These are phyloP conservation scores for Bradysia coprophila DNA, from an alignment of 1,140 invertebrate species.

Conservation along the genomic window DNA sequence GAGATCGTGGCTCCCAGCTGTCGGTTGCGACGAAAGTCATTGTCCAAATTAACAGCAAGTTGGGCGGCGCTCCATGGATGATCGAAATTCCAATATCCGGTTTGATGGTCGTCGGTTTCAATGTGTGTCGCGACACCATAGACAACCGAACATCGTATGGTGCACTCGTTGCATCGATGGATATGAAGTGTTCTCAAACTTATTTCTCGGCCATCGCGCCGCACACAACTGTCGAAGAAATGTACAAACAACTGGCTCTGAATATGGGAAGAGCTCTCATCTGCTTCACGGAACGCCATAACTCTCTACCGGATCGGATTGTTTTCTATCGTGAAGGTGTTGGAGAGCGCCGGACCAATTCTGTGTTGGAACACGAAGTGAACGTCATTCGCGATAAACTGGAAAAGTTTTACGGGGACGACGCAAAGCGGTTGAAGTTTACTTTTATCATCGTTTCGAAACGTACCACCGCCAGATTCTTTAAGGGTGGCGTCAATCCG, in stretches of 20 bases:
- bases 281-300: background rate
- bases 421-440: constrained; percentile 13
- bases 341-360: constrained; percentile 63
- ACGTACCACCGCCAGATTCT: constrained; percentile 48
- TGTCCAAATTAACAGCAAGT: constrained; percentile 68
- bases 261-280: constrained; percentile 13
- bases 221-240: constrained; percentile 52
- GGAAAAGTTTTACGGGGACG: constrained; percentile 26
- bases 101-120: constrained; percentile 63
- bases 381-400: constrained; percentile 30
- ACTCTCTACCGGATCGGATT: constrained; percentile 30
- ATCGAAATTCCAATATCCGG: constrained; percentile 11
- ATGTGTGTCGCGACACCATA: constrained; percentile 64
- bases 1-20: constrained; percentile 20
- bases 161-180: constrained; percentile 58
- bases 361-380: constrained; percentile 42
- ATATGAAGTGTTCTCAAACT: constrained; percentile 32
- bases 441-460: constrained; percentile 52
- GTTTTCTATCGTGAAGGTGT: constrained; percentile 66
- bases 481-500: constrained; percentile 43
- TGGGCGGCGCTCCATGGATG: constrained; percentile 77
- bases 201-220: constrained; percentile 49
- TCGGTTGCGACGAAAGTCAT: constrained; percentile 69
- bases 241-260: constrained; percentile 39
- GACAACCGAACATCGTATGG: constrained; percentile 43